Base-by-base conservation (phyloP, 1,140 invertebrate species). In the Cephus cinctus region DNA sequence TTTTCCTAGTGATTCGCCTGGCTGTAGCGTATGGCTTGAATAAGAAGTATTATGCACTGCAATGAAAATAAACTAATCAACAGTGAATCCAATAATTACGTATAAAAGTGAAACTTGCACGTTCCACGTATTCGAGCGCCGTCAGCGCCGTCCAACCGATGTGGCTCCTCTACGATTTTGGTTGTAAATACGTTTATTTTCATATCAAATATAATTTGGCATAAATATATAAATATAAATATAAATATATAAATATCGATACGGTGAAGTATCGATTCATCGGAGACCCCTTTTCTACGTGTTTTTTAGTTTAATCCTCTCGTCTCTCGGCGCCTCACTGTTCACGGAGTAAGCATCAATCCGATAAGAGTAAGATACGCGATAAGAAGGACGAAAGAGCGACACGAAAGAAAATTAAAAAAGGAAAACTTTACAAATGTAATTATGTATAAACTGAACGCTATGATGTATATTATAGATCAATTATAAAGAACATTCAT, bases 381-480 rank as follows among this genome's bases (percentile, higher is more conserved):
- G 49, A 63, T 70, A 71, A 71, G 61, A 43, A 57, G 56, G 65
- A 68, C 62, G 54, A 21, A 48, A 30, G 22, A 35, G 34, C 31
- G 34, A 35, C 8, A 46, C 18, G 19, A 9, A 30, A 34, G 15
- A 46, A 46, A 3, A 23, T 34, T 14, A 41, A 18, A 32, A 16
- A 45, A 21, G 30, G 30, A 16, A 16, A 27, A 50, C 34, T 73
- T 66, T 75, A 70, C 68, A 67, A 71, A 66, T 77, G 74, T 77
- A 77, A 77, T 77, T 77, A 77, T 73, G 71, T 75, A 75, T 74
- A 75, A 74, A 76, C 59, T 55, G 64, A 76, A 73, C 65, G 72
- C 72, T 77, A 76, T 69, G 69, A 74, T 77, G 73, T 77, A 77
- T 76, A 77, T 77, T 76, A 77, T 77, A 77, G 73, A 77, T 74